These are phyloP conservation scores for Microplitis manilae DNA, from an alignment of 2,888 invertebrate genomes.

Conservation along the genomic window DNA sequence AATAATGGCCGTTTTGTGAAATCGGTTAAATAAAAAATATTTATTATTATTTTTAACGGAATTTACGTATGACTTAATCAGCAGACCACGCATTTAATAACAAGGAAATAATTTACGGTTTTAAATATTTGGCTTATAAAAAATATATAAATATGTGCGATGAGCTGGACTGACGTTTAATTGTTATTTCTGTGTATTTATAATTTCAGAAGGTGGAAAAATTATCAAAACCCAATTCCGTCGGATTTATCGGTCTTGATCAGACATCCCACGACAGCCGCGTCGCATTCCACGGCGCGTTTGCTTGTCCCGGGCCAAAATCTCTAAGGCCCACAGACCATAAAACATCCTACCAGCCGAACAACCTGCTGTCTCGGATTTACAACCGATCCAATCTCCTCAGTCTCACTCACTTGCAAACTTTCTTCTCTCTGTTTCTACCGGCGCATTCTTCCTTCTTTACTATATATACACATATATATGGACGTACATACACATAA, in stretches of 20 bases:
- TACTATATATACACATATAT: neutral
- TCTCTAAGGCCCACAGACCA: constrained; percentile 49
- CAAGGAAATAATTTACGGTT: too few relatives aligned
- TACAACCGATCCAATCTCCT: constrained; percentile 58
- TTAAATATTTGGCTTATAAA: too few relatives aligned
- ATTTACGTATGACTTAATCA: too few relatives aligned
- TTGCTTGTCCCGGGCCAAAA: constrained; percentile 44
- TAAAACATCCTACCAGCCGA: constrained; percentile 57
- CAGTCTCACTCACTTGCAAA: neutral
- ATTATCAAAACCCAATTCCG: constrained; percentile 37
- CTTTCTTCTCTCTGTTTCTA: constrained; percentile 4
- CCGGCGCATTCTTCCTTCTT: too few relatives aligned
- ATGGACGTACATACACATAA: neutral
- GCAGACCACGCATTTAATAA: too few relatives aligned
- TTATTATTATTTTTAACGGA: too few relatives aligned
- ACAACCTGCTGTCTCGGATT: constrained; percentile 59
- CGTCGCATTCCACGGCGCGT: constrained; percentile 35
- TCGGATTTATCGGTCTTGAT: constrained; percentile 46
- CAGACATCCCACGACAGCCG: constrained; percentile 43
- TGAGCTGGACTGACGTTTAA: too few relatives aligned
- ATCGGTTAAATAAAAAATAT: too few relatives aligned
- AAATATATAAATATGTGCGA: too few relatives aligned
- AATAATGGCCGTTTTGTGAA: too few relatives aligned
- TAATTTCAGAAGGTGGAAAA: constrained; percentile 16
- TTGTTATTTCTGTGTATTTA: neutral